Evolutionary conservation across 2,888 invertebrate genomes (phyloP).

Genomic region (Biston betularia): DNA sequence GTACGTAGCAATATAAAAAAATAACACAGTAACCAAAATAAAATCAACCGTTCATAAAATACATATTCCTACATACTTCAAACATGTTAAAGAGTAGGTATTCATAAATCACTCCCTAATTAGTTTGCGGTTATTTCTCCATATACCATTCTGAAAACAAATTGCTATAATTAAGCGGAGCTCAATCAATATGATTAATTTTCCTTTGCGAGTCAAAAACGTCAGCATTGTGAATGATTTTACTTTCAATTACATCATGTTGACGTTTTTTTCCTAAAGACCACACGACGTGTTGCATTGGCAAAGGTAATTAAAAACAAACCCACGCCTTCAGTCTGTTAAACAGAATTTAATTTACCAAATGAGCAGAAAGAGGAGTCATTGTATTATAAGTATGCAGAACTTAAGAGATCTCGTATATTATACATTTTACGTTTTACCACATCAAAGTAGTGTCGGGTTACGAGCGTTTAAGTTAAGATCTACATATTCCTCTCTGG

Average conservation of each 20-base stretch:
- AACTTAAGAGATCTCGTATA: too few species aligned
- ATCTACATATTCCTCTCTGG: neutral
- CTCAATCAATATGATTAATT: slow-evolving; percentile 20
- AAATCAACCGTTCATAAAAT: neutral
- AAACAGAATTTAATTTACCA: too few species aligned
- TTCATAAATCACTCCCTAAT: slow-evolving; percentile 20
- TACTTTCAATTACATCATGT: neutral
- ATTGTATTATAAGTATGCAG: too few species aligned
- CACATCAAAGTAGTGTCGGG: neutral
- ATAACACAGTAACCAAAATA: neutral
- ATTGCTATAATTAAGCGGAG: slow-evolving; percentile 22
- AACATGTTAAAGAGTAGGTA: slow-evolving; percentile 3
- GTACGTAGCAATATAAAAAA: too few species aligned
- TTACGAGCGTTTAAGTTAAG: neutral
- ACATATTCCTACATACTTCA: neutral
- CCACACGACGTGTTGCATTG: neutral
- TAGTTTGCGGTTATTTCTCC: slow-evolving; percentile 16
- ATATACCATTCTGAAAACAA: slow-evolving; percentile 18
- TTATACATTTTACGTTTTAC: neutral
- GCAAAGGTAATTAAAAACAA: neutral
- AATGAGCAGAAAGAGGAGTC: too few species aligned
- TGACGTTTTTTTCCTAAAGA: neutral
- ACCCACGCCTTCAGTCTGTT: too few species aligned
- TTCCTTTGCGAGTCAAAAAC: slow-evolving; percentile 15
- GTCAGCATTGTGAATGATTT: neutral